phyloP scores from a whole-genome alignment of 2,888 invertebrate species.

The Dynastes hyllus region DNA sequence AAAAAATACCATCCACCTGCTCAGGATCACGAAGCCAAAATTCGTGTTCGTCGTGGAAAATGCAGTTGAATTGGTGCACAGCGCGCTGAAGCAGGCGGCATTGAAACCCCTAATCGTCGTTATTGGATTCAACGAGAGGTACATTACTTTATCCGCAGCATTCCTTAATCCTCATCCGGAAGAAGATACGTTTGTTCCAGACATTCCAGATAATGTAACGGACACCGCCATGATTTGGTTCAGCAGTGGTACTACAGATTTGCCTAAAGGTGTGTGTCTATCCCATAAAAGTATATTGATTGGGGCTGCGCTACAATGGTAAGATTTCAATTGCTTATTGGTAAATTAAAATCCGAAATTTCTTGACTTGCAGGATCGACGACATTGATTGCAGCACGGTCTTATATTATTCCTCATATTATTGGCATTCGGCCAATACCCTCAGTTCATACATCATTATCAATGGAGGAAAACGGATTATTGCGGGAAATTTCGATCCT shows the following conservation, averaged over 20 bases:
- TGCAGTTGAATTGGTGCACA: constrained; percentile 54
- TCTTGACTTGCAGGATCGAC: constrained; percentile 23
- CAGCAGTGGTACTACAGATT: constrained; percentile 66
- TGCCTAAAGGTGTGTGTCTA: constrained; percentile 64
- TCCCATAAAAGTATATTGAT: constrained; percentile 53
- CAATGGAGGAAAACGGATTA: constrained; percentile 33
- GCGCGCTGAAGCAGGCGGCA: constrained; percentile 52
- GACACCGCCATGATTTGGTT: constrained; percentile 63
- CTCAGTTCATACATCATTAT: constrained; percentile 39
- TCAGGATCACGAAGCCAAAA: constrained; percentile 56
- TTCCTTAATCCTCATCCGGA: constrained; percentile 55
- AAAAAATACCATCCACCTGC: constrained; percentile 56
- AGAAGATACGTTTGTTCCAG: constrained; percentile 59
- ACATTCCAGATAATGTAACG: constrained; percentile 52
- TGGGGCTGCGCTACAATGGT: constrained; percentile 27
- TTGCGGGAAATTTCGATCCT: constrained; percentile 26
- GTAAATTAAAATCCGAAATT: neutral
- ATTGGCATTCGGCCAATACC: constrained; percentile 43
- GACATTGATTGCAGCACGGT: constrained; percentile 32
- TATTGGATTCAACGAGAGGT: constrained; percentile 53
- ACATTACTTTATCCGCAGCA: constrained; percentile 51
- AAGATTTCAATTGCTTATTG: neutral
- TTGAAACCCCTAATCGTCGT: constrained; percentile 57
- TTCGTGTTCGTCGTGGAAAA: constrained; percentile 58
- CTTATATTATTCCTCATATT: constrained; percentile 46